phyloP scores from a whole-genome alignment of 2,113 vertebrate species.

The Strix aluco region DNA sequence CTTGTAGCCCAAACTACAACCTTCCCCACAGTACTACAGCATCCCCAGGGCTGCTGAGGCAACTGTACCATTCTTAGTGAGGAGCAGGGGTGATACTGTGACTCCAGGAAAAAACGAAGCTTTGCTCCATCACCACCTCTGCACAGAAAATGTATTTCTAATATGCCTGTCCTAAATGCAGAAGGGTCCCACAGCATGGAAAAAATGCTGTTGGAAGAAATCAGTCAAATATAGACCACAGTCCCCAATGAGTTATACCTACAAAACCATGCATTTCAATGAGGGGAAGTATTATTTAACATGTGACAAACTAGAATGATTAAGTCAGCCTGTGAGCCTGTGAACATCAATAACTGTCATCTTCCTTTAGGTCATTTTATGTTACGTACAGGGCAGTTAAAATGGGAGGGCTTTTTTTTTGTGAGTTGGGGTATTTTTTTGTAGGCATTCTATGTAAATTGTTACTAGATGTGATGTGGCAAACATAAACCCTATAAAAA shows the following conservation, averaged over 20 bases:
- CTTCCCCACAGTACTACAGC: neutral
- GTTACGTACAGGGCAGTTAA: neutral
- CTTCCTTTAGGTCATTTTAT: neutral
- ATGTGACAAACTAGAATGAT: neutral
- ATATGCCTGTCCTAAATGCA: neutral
- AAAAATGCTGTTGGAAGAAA: neutral
- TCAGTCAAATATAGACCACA: neutral
- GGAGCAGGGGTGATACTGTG: rapidly evolving
- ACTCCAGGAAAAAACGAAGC: neutral
- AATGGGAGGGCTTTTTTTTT: neutral
- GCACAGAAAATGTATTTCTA: neutral
- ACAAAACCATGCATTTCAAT: neutral
- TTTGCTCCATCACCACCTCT: neutral
- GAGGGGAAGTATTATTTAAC: slow-evolving; percentile 2
- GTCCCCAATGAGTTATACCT: neutral
- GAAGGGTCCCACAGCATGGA: neutral
- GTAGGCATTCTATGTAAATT: neutral
- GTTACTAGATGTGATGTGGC: neutral
- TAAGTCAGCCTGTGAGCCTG: neutral
- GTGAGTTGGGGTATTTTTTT: neutral
- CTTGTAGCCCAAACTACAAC: neutral
- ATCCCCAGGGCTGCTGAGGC: rapidly evolving
- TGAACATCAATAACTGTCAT: neutral
- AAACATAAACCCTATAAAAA: neutral
- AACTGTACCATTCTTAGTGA: neutral